These are phyloP conservation scores for Temnothorax unifasciatus DNA, from an alignment of 2,888 invertebrate genomes.

Conservation along the genomic window DNA sequence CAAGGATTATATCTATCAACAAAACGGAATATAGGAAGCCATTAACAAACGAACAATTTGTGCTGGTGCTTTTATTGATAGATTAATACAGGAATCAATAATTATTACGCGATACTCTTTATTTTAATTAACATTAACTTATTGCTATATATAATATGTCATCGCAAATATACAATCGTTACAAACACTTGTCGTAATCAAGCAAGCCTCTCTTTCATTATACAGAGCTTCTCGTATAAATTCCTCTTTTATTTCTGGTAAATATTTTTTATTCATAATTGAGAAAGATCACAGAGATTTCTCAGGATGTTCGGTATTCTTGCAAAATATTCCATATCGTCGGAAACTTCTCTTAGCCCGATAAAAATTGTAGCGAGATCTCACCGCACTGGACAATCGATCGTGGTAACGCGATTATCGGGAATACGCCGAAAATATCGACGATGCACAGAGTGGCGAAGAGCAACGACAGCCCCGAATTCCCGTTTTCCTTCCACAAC, in stretches of 20 bases:
- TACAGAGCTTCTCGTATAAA: neutral
- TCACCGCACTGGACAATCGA: constrained; percentile 92
- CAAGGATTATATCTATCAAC: neutral
- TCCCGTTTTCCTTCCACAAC: constrained; percentile 73
- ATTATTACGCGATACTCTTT: neutral
- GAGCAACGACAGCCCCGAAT: constrained; percentile 89
- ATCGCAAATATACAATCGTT: constrained; percentile 8
- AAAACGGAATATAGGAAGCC: neutral
- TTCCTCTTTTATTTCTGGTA: neutral
- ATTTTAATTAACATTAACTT: constrained; percentile 32
- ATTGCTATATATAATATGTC: neutral
- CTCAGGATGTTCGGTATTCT: neutral
- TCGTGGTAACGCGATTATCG: constrained; percentile 92
- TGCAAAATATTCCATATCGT: neutral
- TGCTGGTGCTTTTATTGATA: neutral
- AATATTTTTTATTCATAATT: neutral
- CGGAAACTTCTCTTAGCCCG: neutral
- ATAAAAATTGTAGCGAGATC: constrained; percentile 20
- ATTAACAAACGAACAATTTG: constrained; percentile 26
- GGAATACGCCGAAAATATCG: constrained; percentile 94
- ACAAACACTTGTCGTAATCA: neutral
- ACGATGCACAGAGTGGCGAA: constrained; percentile 92
- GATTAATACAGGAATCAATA: neutral
- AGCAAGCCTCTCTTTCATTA: neutral
- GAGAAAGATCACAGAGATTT: neutral